Evolutionary conservation across 2,113 vertebrate species (phyloP).

Genomic region (Trematocara unimaculatum): DNA sequence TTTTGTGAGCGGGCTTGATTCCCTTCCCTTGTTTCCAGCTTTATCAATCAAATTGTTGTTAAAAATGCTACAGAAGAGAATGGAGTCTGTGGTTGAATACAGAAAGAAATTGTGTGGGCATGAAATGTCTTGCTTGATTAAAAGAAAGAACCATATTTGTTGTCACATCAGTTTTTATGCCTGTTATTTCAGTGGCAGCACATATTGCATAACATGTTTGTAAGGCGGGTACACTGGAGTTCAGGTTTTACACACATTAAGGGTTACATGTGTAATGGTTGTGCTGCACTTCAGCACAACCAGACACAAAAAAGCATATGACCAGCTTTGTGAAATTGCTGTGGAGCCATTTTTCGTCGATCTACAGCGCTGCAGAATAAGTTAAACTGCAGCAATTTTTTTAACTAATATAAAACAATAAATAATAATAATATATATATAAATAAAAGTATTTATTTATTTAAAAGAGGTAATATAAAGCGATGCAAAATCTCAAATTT

Average conservation of each 20-base stretch:
- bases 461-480: rapidly evolving
- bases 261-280: not conserved
- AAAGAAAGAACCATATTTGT: not conserved
- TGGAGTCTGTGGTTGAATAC: not conserved
- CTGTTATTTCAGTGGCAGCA: not conserved
- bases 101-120: not conserved
- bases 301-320: not conserved
- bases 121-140: conserved; percentile 17
- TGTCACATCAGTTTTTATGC: not conserved
- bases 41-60: not conserved
- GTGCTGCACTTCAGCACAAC: too few relatives aligned
- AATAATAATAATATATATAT: not conserved
- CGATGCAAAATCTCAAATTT: not conserved
- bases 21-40: not conserved
- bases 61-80: not conserved
- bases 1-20: not conserved
- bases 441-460: not conserved
- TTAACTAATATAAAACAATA: rapidly evolving
- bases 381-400: not conserved
- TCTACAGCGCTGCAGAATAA: not conserved
- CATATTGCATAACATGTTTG: not conserved
- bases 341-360: rapidly evolving
- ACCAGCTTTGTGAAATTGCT: not conserved
- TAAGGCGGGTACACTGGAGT: not conserved
- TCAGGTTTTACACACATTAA: not conserved